These are phyloP conservation scores for Nasonia giraulti DNA, from an alignment of 1,140 invertebrate genomes.

Conservation along the genomic window DNA sequence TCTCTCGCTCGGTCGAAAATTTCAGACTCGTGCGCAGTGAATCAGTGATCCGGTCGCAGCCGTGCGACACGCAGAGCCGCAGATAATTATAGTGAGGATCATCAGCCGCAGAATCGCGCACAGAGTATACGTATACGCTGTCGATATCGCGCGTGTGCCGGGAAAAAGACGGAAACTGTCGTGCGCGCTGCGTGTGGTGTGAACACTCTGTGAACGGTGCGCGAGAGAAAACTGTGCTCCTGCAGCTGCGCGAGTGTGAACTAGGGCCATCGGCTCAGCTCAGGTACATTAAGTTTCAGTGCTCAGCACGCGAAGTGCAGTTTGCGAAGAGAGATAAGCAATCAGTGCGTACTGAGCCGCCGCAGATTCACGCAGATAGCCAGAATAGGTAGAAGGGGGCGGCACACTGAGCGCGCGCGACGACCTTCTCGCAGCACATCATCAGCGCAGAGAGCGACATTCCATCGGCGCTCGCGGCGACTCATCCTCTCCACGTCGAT, in stretches of 20 bases:
- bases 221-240: neutral
- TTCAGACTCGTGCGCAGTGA: too few species aligned
- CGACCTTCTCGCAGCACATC: too few species aligned
- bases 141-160: neutral
- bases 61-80: neutral
- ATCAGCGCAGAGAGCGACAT: neutral
- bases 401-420: too few species aligned
- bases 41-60: neutral
- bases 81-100: too few species aligned
- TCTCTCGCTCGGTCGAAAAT: too few species aligned
- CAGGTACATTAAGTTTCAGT: neutral
- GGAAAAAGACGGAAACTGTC: neutral
- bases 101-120: too few species aligned
- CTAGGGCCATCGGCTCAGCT: neutral
- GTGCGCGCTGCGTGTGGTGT: neutral
- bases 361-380: too few species aligned
- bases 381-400: too few species aligned
- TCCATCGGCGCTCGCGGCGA: neutral
- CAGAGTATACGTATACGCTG: neutral
- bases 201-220: neutral
- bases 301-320: neutral
- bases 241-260: neutral
- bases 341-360: too few species aligned
- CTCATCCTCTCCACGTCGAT: neutral
- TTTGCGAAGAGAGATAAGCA: too few species aligned